Base-by-base conservation (phyloP, 2,797 vertebrate genomes). In the Sebastes iracundus region DNA sequence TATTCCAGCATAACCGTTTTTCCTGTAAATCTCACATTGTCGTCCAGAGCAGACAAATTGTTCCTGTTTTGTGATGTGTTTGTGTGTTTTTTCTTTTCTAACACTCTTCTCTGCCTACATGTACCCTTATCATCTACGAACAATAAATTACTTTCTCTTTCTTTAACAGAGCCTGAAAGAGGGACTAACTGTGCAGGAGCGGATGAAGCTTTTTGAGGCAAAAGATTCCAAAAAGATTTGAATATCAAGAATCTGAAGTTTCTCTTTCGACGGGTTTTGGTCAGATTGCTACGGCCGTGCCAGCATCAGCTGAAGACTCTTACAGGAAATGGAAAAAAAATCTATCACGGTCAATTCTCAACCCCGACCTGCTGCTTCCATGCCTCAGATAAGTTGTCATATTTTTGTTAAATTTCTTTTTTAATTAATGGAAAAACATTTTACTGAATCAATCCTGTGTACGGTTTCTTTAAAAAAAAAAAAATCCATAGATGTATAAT, bases 141-240 rank as follows among this genome's bases (percentile, higher is more conserved):
- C 23, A 22, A 35, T 35, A 22, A n/a, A 32, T 58, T 0, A 3
- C 7, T 49, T 25, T 46, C 68, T 18, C 80, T 64, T 42, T 85
- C 35, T 72, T 83, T 20, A 7, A 55, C 96, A 99, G 99, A 99
- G 99, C 95, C 97, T 99, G 91, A 99, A 99, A 92, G 99, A 99
- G 96, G 98, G 98, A 93, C 94, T 99, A 88, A 99, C 97, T 0
- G 97, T 99, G 93, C 99, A 99, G 93, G 98, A 99, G 85, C 96
- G 98, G 90, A 96, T 98, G 96, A 99, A 99, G 96, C 97, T 99
- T 88, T 99, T 99, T 89, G 97, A 99, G 96, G 96, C 97, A 93
- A 98, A 97, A 95, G 97, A 98, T 96, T 96, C 97, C 94, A 97
- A 97, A 95, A 98, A 96, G 94, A 97, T 98, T 92, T 99, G 80